Base-by-base conservation (phyloP, 2,113 vertebrate genomes). In the Chinchilla lanigera region DNA sequence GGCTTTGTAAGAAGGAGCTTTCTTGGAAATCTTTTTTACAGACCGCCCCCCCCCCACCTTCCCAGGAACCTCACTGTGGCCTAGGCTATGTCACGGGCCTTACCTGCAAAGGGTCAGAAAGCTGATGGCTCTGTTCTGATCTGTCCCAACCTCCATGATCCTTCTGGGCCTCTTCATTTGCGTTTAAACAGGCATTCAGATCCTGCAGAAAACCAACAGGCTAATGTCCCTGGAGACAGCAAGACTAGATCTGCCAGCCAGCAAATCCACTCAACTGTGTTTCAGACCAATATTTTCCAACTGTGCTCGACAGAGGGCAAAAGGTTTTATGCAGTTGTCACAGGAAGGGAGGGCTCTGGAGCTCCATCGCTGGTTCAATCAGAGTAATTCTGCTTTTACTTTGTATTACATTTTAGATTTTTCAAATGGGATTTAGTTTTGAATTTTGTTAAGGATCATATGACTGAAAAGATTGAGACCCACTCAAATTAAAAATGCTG, bases 251-350 rank as follows among this genome's bases (percentile, higher is more conserved):
- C 63, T 90, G 85, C 77, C 96, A 92, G 90, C 69, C 22, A 95
- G 93, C 82, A 91, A 93, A 96, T 86, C 77, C 73, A 89, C 90
- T 94, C 82, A 87, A n/a, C 92, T 96, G 82, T 88, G 41, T 24
- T 96, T 96, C 61, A 94, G 82, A 82, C 47, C 82, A 89, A n/a
- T 96, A 61, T 90, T 96, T 96, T 82, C 95, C 94, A 80, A 89
- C 87, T 89, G 93, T 86, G 86, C 96, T 97, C n/a, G 28, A 90
- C 69, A 86, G 88, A 95, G 88, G 78, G 88, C 93, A 95, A 94
- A 97, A 61, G 86, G 44, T 83, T 96, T 71, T 47, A 56, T 4
- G 19, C 82, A 56, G 71, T 86, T 86, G 61, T 38, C 54, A 44
- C 90, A 63, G 87, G 65, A 73, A 75, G 86, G 54, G 44, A 90